A percentile compares a stretch with the other conserved stretches of the same genome.
phyloP scores from a whole-genome alignment of 1,140 invertebrate species.

The Nixonia krombeini region DNA sequence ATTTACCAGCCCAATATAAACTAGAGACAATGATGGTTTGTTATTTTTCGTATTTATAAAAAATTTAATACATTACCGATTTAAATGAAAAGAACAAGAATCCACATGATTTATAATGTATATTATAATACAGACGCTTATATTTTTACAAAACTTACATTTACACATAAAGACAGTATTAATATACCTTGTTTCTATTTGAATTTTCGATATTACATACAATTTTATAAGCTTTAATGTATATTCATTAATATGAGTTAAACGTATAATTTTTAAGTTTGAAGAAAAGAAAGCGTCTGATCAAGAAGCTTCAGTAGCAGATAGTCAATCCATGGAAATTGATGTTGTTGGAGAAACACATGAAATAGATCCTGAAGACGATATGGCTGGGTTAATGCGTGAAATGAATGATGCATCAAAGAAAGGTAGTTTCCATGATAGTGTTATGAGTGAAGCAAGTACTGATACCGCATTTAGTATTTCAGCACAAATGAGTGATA shows the following conservation, averaged over 20 bases:
- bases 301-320: constrained; percentile 20
- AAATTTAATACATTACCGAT: no score
- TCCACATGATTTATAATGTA: no score
- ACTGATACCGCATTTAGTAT: constrained; percentile 69
- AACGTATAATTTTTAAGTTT: constrained; percentile 51
- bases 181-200: no score
- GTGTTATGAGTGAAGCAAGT: constrained; percentile 66
- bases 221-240: no score
- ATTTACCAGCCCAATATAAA: constrained; percentile 72
- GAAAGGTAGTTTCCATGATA: constrained; percentile 63
- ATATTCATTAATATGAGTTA: no score
- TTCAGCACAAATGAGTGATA: constrained; percentile 66
- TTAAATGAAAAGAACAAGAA: no score
- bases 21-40: constrained; percentile 63
- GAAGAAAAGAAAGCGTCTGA: constrained; percentile 50
- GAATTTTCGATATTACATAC: no score
- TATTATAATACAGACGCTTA: no score
- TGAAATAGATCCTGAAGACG: constrained; percentile 69
- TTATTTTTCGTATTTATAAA: neutral
- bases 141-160: no score
- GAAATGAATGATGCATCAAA: constrained; percentile 67
- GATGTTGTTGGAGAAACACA: constrained; percentile 58
- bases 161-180: no score
- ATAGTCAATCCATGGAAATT: constrained; percentile 58
- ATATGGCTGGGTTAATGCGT: constrained; percentile 69